Base-by-base conservation (phyloP, 2,888 invertebrate genomes). In the Dolichopus griseipennis region DNA sequence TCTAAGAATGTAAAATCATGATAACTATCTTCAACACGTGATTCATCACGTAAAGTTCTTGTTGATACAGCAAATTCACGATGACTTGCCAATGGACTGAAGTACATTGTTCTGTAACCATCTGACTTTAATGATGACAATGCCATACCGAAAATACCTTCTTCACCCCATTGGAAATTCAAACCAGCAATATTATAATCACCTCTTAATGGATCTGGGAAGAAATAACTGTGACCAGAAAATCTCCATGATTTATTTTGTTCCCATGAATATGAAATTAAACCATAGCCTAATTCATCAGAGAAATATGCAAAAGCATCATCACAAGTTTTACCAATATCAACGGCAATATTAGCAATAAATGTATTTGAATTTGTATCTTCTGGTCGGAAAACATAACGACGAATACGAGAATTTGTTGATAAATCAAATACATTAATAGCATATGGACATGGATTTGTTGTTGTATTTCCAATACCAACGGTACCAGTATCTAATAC, bases 311-410 rank as follows among this genome's bases (percentile, higher is more conserved):
- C 91, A 76, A 84, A 90, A 0, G 90, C 86, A 75, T 92, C 91
- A 4, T 91, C 89, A 75, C 92, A 92, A 64, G 83, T 85, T 73
- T 84, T 83, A 41, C 91, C 90, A 72, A 90, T 83, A 75, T 93
- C 93, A 2, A 92, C 85, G n/a, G 89, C 91, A 69, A 91, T 90
- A 76, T 91, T 93, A n/a, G 92, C 92, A 71, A 93, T 91, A 78
- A 92, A 92, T 0, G 92, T 92, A 63, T 89, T 86, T 67, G 87
- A 81, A 71, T 91, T 90, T 22, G 88, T 90, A 74, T 92, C 91
- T 70, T 90, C 90, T 0, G 87, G 82, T 21, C 86, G 85, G 72
- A 92, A 84, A 68, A 85, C 87, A 75, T 91, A 90, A 74, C 85
- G 84, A 41, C 90, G 84, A 68, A 93, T 84, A 43, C 89, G 83